These are phyloP conservation scores for Falco biarmicus DNA, from an alignment of 2,797 vertebrate genomes.

Conservation along the genomic window DNA sequence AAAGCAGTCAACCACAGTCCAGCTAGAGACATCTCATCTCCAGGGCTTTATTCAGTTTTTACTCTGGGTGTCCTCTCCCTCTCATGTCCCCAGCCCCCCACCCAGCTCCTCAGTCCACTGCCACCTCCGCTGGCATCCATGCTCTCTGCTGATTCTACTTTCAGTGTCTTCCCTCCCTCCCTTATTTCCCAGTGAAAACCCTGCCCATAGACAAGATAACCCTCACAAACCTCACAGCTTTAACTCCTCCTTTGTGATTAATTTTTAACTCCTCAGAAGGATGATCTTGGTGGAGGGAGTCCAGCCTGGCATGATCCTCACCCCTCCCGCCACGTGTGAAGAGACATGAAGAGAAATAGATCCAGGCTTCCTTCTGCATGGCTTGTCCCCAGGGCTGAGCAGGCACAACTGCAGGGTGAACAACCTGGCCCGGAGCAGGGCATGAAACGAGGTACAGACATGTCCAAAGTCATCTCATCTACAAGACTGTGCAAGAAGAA, in stretches of 20 bases:
- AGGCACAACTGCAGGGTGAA: neutral
- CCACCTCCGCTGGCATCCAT: fast-evolving
- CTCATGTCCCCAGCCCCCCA: neutral
- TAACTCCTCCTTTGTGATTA: neutral
- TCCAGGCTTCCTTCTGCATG: neutral
- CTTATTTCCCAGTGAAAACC: neutral
- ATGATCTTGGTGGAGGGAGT: neutral
- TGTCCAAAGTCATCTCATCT: neutral
- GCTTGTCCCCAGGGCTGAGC: neutral
- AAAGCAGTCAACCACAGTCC: neutral
- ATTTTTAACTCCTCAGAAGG: neutral
- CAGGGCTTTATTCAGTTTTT: neutral
- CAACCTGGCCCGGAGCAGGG: neutral
- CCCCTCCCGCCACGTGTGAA: neutral
- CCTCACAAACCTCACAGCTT: neutral
- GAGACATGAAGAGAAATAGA: neutral
- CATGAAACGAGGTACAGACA: neutral
- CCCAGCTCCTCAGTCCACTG: neutral
- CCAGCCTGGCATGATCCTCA: neutral
- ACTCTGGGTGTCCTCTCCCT: neutral
- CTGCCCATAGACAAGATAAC: neutral
- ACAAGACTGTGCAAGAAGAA: neutral
- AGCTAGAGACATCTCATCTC: neutral
- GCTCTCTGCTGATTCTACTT: neutral
- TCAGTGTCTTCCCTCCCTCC: neutral